These are phyloP conservation scores for Tenthredo notha DNA, from an alignment of 2,888 invertebrate species.

Conservation along the genomic window DNA sequence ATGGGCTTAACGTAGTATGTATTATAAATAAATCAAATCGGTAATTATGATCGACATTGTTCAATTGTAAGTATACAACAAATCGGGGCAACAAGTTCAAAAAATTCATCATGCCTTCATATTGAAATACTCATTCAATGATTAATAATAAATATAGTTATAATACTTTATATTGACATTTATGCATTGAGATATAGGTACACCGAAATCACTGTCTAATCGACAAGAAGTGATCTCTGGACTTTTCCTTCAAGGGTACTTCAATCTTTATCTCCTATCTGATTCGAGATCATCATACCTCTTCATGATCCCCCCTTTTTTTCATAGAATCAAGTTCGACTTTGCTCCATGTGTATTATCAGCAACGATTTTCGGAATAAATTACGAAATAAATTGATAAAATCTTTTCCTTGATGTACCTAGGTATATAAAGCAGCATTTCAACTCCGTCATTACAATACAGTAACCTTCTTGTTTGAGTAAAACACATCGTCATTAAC, in stretches of 20 bases:
- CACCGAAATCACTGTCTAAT: too few relatives aligned
- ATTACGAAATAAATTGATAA: not conserved
- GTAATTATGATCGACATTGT: not conserved
- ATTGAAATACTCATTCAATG: too few relatives aligned
- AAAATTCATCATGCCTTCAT: not conserved
- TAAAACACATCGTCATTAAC: not conserved
- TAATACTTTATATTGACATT: too few relatives aligned
- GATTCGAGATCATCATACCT: not conserved
- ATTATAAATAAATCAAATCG: not conserved
- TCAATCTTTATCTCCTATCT: not conserved
- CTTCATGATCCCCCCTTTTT: not conserved
- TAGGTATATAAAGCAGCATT: not conserved
- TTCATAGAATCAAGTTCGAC: not conserved
- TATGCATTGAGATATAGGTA: too few relatives aligned
- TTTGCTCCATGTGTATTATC: not conserved
- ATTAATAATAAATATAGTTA: not conserved
- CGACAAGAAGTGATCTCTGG: not conserved
- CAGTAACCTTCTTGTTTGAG: not conserved
- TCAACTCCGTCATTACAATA: not conserved
- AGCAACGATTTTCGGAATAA: not conserved
- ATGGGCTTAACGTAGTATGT: not conserved
- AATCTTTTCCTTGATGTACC: not conserved
- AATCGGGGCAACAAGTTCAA: not conserved
- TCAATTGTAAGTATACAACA: not conserved
- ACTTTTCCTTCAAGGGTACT: too few relatives aligned